Percentiles rank a stretch among this genome's conserved stretches.
Evolutionary conservation across 2,113 vertebrate species (phyloP).

Genomic region (Pituophis catenifer): DNA sequence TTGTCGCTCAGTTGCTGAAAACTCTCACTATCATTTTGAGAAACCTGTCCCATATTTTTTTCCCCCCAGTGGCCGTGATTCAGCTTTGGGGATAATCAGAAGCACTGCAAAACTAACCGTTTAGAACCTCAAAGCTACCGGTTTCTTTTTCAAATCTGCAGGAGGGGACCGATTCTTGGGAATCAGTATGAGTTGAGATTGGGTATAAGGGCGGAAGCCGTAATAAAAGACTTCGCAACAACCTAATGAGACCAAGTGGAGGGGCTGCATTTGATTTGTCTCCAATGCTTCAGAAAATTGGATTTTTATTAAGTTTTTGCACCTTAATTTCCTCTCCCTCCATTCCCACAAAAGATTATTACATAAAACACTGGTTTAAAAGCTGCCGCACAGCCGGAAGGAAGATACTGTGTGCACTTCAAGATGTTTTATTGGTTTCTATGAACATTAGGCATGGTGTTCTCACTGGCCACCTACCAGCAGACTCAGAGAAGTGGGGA

Average conservation of each 20-base stretch:
- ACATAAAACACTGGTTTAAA: conserved; percentile 36
- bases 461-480: conserved; percentile 23
- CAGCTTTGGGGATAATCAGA: conserved; percentile 48
- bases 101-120: conserved; percentile 44
- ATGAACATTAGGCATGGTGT: conserved; percentile 25
- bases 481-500: not conserved
- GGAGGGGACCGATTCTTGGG: conserved; percentile 39
- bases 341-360: conserved; percentile 31
- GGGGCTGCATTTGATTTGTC: conserved; percentile 51
- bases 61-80: conserved; percentile 58
- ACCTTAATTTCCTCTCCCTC: conserved; percentile 51
- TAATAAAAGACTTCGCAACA: conserved; percentile 48
- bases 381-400: conserved; percentile 11
- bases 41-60: conserved; percentile 38
- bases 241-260: conserved; percentile 47
- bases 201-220: conserved; percentile 15
- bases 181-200: conserved; percentile 49
- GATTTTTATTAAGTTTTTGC: conserved; percentile 62
- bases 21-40: conserved; percentile 50
- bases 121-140: conserved; percentile 18
- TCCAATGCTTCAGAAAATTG: conserved; percentile 63
- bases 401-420: conserved; percentile 26
- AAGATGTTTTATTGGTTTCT: conserved; percentile 31
- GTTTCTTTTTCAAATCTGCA: conserved; percentile 24
- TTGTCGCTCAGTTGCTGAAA: conserved; percentile 36